phyloP scores from a whole-genome alignment of 2,113 vertebrate genomes.

The Vulpes ferrilata region DNA sequence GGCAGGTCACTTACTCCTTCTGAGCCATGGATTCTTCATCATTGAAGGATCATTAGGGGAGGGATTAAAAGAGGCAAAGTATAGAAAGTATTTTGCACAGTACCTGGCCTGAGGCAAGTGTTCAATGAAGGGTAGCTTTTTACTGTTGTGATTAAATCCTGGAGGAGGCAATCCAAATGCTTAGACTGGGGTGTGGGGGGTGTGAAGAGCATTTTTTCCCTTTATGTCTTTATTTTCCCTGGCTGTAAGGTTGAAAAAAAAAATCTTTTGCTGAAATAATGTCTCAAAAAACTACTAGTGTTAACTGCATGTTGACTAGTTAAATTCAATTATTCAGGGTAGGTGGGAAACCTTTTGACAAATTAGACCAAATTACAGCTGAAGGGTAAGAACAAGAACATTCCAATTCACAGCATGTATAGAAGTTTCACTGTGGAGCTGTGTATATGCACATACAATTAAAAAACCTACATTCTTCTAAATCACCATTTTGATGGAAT shows the following conservation, averaged over 20 bases:
- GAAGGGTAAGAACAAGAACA: neutral
- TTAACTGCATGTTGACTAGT: slow-evolving; percentile 45
- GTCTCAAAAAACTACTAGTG: slow-evolving; percentile 26
- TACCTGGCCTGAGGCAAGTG: neutral
- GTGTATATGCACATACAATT: neutral
- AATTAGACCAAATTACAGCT: slow-evolving; percentile 31
- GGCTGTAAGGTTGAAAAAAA: neutral
- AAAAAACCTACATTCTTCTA: neutral
- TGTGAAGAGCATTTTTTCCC: neutral
- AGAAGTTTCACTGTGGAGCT: neutral
- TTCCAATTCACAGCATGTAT: neutral
- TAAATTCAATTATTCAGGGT: slow-evolving; percentile 50
- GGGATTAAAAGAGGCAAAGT: neutral
- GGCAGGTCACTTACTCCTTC: neutral
- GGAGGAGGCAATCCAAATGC: neutral
- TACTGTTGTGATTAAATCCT: neutral
- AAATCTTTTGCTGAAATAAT: slow-evolving; percentile 45
- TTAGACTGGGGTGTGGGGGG: neutral
- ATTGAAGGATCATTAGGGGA: neutral
- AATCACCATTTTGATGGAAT: slow-evolving; percentile 17
- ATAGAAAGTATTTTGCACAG: neutral
- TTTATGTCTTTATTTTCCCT: slow-evolving; percentile 9
- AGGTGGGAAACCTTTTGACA: slow-evolving; percentile 25
- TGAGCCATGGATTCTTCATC: neutral
- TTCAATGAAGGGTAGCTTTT: neutral